phyloP scores from a whole-genome alignment of 2,797 vertebrate genomes.

The Arnoldichthys spilopterus region DNA sequence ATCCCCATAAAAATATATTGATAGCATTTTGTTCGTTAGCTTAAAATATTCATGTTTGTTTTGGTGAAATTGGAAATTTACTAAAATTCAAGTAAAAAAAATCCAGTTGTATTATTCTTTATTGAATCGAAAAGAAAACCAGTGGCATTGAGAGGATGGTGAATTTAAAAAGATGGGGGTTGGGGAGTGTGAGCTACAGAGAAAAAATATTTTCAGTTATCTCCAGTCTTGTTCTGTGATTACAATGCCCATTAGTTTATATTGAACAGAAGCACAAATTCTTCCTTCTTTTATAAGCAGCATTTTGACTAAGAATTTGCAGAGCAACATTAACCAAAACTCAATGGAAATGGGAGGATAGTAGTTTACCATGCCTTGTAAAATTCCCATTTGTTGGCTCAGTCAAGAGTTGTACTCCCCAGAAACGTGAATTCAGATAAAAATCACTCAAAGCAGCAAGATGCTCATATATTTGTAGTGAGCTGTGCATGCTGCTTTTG shows the following conservation, averaged over 20 bases:
- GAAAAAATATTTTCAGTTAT: neutral
- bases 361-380: neutral
- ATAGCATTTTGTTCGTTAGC: neutral
- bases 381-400: neutral
- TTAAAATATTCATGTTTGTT: neutral
- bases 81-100: too few species aligned
- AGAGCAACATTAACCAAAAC: neutral
- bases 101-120: too few species aligned
- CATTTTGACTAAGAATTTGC: too few species aligned
- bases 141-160: neutral
- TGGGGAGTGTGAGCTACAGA: too few species aligned
- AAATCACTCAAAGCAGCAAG: neutral
- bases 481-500: neutral
- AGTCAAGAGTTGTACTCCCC: neutral
- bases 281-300: too few species aligned
- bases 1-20: neutral
- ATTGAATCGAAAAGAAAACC: neutral
- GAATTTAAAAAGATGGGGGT: neutral
- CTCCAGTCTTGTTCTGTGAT: neutral
- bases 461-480: neutral
- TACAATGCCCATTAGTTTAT: neutral
- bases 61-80: too few species aligned
- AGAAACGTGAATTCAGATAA: neutral
- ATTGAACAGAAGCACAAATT: too few species aligned
- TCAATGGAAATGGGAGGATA: neutral